Base-by-base conservation (phyloP, 2,888 invertebrate genomes). In the Leptopterna dolabrata region DNA sequence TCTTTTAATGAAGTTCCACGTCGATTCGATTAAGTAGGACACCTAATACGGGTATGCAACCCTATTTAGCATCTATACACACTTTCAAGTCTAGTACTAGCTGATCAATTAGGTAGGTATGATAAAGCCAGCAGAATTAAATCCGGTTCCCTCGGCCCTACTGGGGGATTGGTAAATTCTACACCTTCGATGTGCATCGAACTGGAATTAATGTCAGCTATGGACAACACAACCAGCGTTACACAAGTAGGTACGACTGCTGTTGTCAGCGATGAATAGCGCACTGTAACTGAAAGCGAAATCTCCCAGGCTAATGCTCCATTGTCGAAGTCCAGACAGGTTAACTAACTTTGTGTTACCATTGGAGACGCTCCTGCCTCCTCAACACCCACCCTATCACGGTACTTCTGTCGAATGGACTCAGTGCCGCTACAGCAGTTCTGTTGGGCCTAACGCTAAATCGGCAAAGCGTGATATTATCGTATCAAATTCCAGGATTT, bases 221-320 rank as follows among this genome's bases (percentile, higher is more conserved):
- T 73, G 36, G 73, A 36, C n/a, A 4, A 19, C 73, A 73, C n/a
- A 30, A 16, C 73, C 73, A 13, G 36, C 36, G 30, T 73, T 73
- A 73, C 36, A 41, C n/a, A n/a, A n/a, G n/a, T n/a, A n/a, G n/a
- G n/a, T n/a, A 36, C 73, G 24, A 63, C 36, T 30, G 30, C 73
- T 73, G 36, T 73, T 73, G 36, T 41, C 73, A 41, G 36, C 41
- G 73, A 73, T 73, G 73, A 73, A 73, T 41, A 73, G 41, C 36
- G 73, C 36, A 19, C 41, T 19, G 41, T 73, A 19, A 41, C 73
- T 41, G 73, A 73, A 73, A 73, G 36, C 73, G 73, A 73, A 73
- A 73, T 73, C 36, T 41, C 36, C 9, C 36, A 3, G 73, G 36
- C 36, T 73, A 73, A 73, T 41, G 73, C 73, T 30, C 36, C 73